Base-by-base conservation (phyloP, 92 coral and sea anemone species). In the Anthopleura xanthogrammica region DNA sequence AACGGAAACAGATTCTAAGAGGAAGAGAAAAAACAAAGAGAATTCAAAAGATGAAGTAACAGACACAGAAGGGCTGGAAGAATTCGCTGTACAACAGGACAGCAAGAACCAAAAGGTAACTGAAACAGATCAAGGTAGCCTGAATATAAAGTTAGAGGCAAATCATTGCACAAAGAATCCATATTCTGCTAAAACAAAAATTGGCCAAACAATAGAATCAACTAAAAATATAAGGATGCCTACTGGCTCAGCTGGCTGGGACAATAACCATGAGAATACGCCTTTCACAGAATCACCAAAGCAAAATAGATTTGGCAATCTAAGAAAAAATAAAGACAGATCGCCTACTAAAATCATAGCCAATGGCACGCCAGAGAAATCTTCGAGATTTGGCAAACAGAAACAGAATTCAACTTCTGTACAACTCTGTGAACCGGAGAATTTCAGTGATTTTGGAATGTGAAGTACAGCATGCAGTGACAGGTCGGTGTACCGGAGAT, bases 381-480 rank as follows among this genome's bases (percentile, higher is more conserved):
- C 81, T 3, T 52, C 79, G 12, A 66, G 41, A 60, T 78, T 85
- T 7, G 56, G 41, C 41, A 76, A 29, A 43, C 70, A 55, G 36
- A 85, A 78, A 7, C 16, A 43, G 39, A 52, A 57, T 24, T 50
- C 83, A 7, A 56, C 88, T 50, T 82, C 88, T 10, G 83, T 82
- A 17, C 78, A 85, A 41, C 88, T 85, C 3, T 72, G 72, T 19
- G 88, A 85, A 52, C 88, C 88, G 16, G 88, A 85, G 52, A 85
- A 85, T 72, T 85, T 85, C 72, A 85, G 88, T 46, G 88, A 85
- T 72, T 85, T 58, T 78, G 88, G 88, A 22, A 85, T 85, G 88
- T 85, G 79, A 85, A 22, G 23, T 55, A 24, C 70, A 20, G 65
- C n/a, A 17, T 16, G 17, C 20, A 58, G 64, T 58, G 9, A 46